Evolutionary conservation across 2,113 vertebrate species (phyloP).

Genomic region (Cichladusa arquata): DNA sequence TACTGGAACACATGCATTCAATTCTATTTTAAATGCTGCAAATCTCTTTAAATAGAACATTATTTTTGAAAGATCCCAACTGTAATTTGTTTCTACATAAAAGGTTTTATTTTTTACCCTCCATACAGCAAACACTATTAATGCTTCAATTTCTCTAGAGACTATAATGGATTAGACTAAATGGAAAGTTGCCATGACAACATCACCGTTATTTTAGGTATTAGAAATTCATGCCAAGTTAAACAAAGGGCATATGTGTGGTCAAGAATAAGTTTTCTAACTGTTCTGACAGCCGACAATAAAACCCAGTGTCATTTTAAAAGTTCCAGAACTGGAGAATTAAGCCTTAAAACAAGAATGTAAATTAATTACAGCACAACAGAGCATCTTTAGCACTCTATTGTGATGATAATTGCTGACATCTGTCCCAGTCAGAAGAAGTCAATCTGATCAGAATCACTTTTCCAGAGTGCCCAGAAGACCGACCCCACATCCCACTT

Average conservation of each 20-base stretch:
- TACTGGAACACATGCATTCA: constrained; percentile 16
- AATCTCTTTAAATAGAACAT: constrained; percentile 62
- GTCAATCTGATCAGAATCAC: neutral
- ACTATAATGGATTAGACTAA: constrained; percentile 66
- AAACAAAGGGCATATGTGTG: constrained; percentile 49
- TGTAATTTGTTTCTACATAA: constrained; percentile 60
- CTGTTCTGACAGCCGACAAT: constrained; percentile 53
- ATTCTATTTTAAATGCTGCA: constrained; percentile 58
- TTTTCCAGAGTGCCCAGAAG: neutral
- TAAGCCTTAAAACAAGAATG: constrained; percentile 36
- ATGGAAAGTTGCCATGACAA: constrained; percentile 82
- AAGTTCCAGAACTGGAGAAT: constrained; percentile 34
- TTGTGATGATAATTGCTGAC: neutral
- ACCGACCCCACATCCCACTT: neutral
- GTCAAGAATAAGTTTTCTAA: constrained; percentile 60
- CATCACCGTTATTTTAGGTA: constrained; percentile 75
- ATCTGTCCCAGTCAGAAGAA: neutral
- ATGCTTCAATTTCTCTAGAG: constrained; percentile 72
- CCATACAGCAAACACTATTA: constrained; percentile 75
- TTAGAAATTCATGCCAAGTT: constrained; percentile 67
- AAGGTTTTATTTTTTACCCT: constrained; percentile 64
- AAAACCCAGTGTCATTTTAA: constrained; percentile 43
- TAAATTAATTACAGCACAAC: constrained; percentile 6
- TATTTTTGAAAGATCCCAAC: constrained; percentile 53
- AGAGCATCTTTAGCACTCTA: neutral